Base-by-base conservation (phyloP, 1,140 invertebrate species). In the Lamellibrachia luymesi region DNA sequence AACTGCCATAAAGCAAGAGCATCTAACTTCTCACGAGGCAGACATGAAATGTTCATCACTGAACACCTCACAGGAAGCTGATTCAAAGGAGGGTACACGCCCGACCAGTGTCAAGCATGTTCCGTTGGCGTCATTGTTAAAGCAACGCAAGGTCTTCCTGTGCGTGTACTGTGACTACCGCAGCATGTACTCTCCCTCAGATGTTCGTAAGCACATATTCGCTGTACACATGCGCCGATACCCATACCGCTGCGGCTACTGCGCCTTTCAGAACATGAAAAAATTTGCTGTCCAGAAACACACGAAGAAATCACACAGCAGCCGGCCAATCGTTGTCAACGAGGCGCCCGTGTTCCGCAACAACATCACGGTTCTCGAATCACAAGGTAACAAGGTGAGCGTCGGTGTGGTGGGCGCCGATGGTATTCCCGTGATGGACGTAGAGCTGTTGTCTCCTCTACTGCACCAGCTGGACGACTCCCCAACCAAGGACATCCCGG, bases 241-340 rank as follows among this genome's bases (percentile, higher is more conserved):
- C 25, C 91, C 90, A 4, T 93, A 93, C 93, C 92, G 91, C 0
- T 93, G 93, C 50, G 64, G 93, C 51, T 92, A 93, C 56, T 93
- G 93, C 80, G 89, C 50, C 17, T 93, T 92, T 27, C 64, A 80
- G 64, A 80, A 80, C 64, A 80, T 80, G 64, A 80, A 80, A 22
- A 80, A 80, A 22, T 80, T 80, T 22, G 25, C 13, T 22, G 64
- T 80, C 13, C 64, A 80, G 64, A 80, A 80, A 22, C 64, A 80
- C 64, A 80, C 64, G 64, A 80, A 80, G 64, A 80, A 80, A 22
- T 4, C 17, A 22, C 64, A 80, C 64, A 22, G 8, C 64, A 22
- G 64, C 6, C 13, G 17, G 13, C 64, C 25, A 17, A 2, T 80
- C 17, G 64, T 80, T 22, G 64, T 80, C 64, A 22, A 2, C 13